Percentiles rank a stretch among this genome's conserved stretches.
Evolutionary conservation across 2,888 invertebrate species (phyloP).

Genomic region (Alentia gelatinosa): DNA sequence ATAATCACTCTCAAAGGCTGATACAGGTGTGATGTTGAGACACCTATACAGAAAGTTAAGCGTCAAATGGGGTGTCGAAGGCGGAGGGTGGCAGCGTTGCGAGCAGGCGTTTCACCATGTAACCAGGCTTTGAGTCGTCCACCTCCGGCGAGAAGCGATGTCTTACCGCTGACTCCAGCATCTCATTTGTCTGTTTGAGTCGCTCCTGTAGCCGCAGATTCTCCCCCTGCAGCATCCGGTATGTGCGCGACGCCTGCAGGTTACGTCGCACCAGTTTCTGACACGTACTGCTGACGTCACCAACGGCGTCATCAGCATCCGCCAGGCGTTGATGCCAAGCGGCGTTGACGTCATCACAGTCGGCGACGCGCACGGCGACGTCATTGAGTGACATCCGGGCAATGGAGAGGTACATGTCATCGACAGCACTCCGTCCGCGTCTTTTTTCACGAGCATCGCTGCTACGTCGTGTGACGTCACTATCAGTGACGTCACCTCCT

Average conservation of each 20-base stretch:
- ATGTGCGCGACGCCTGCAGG: background rate
- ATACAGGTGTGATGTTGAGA: no score
- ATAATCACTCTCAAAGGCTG: no score
- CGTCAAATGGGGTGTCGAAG: no score
- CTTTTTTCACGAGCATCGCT: no score
- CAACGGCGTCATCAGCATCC: background rate
- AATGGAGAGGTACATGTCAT: background rate
- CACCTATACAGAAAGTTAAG: no score
- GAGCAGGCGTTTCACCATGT: conserved; percentile 10
- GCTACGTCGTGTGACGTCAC: no score
- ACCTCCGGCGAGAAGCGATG: conserved; percentile 20
- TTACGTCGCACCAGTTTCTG: background rate
- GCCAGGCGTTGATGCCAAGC: background rate
- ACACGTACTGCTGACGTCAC: background rate
- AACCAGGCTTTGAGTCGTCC: background rate
- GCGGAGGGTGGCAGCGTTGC: background rate
- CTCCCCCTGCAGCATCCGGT: background rate
- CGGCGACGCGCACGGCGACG: background rate
- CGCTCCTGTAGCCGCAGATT: background rate
- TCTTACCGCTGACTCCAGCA: conserved; percentile 6
- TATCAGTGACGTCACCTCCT: background rate
- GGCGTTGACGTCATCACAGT: conserved; percentile 5
- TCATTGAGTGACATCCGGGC: background rate
- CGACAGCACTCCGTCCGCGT: background rate
- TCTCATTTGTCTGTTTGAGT: background rate